Percentiles rank a stretch among this genome's conserved stretches.
These are phyloP conservation scores for Microcebus tavaratra DNA, from an alignment of 2,113 vertebrate genomes.

Conservation along the genomic window DNA sequence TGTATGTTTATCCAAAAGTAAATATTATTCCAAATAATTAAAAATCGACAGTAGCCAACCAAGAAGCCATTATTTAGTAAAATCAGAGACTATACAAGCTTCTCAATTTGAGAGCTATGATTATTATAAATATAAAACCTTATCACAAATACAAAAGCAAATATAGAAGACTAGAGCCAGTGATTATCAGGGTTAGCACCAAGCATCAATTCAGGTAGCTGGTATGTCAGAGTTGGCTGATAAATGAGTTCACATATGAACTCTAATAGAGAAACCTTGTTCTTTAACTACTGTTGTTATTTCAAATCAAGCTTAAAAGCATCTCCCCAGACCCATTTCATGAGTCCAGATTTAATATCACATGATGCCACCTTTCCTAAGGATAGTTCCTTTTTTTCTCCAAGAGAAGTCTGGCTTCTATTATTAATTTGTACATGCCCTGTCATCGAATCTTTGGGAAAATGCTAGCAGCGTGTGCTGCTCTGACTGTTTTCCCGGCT, in stretches of 20 bases:
- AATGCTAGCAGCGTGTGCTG: not conserved
- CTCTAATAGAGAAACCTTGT: not conserved
- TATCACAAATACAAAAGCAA: not conserved
- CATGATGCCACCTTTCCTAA: not conserved
- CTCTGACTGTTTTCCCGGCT: not conserved
- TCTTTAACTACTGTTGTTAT: not conserved
- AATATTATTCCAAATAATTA: not conserved
- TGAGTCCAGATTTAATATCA: not conserved
- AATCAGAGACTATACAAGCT: not conserved
- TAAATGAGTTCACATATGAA: not conserved
- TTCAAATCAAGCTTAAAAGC: not conserved
- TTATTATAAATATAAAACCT: not conserved
- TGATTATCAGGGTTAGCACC: not conserved
- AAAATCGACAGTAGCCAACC: not conserved
- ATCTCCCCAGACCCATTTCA: not conserved
- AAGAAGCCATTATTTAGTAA: not conserved
- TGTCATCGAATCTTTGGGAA: not conserved
- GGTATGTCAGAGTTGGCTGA: not conserved
- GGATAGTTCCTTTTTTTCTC: not conserved
- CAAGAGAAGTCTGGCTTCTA: not conserved
- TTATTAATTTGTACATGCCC: not conserved
- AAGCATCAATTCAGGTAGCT: not conserved
- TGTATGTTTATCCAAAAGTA: not conserved
- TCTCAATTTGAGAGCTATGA: not conserved
- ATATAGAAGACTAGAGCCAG: not conserved